Evolutionary conservation across 2,797 vertebrate genomes (phyloP).

Genomic region (Tiaroga cobitis): DNA sequence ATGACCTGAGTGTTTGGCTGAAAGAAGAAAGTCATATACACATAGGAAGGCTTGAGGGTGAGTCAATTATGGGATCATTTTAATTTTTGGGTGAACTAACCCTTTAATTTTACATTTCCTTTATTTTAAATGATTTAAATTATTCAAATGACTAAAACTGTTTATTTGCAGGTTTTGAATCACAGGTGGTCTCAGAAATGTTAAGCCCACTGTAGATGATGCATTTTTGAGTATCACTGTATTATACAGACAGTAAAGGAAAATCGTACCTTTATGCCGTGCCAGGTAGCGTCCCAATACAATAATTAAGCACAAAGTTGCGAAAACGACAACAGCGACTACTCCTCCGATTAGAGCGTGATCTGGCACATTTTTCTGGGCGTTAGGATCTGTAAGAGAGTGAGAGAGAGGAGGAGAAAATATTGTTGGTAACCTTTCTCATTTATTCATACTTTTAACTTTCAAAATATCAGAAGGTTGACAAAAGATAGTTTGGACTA

Average conservation of each 20-base stretch:
- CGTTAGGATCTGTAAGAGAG: constrained; percentile 87
- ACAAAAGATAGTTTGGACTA: constrained; percentile 9
- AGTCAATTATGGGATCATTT: no score
- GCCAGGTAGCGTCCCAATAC: constrained; percentile 98
- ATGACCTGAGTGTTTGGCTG: no score
- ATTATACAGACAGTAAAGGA: neutral
- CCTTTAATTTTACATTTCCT: neutral
- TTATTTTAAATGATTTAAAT: neutral
- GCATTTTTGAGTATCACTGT: neutral
- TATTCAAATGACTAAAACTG: neutral
- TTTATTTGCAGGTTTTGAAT: neutral
- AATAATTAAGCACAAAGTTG: constrained; percentile 98
- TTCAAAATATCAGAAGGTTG: constrained; percentile 9
- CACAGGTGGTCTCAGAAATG: neutral
- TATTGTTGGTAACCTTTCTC: constrained; percentile 11
- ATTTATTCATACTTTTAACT: constrained; percentile 5
- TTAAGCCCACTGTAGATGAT: neutral
- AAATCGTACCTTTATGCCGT: constrained; percentile 96
- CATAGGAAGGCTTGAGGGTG: no score
- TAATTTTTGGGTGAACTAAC: rapidly evolving
- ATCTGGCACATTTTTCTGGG: constrained; percentile 89
- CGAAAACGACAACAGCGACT: constrained; percentile 98
- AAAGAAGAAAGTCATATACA: no score
- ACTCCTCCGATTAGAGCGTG: constrained; percentile 98
- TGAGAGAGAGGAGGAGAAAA: constrained; percentile 29